Evolutionary conservation across 2,113 vertebrate species (phyloP).

Genomic region (Miniopterus natalensis): DNA sequence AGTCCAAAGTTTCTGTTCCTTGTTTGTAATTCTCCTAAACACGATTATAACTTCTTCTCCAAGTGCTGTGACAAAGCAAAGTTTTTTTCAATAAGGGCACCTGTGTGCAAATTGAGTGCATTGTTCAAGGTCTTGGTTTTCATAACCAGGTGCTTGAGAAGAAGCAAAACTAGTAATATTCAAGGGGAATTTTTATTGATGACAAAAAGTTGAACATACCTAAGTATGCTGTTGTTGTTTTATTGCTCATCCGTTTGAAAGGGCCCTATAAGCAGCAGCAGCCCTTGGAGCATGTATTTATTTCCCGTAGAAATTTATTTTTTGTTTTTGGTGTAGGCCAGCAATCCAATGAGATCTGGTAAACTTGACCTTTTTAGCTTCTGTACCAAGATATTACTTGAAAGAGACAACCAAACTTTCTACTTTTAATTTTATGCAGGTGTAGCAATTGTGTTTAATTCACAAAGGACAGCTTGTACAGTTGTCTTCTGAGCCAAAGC

Average conservation of each 20-base stretch:
- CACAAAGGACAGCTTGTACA: neutral
- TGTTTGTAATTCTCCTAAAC: conserved; percentile 85
- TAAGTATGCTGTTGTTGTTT: neutral
- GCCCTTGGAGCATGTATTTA: neutral
- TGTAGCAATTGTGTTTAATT: neutral
- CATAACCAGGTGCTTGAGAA: neutral
- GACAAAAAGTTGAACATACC: neutral
- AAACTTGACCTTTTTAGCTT: neutral
- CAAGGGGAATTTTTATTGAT: neutral
- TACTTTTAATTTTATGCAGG: neutral
- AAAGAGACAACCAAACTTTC: conserved; percentile 15
- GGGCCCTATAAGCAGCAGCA: neutral
- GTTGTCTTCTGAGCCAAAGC: neutral
- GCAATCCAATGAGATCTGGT: neutral
- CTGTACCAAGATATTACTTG: neutral
- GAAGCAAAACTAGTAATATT: neutral
- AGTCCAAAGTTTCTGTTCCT: conserved; percentile 89
- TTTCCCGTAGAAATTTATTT: neutral
- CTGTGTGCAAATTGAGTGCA: conserved; percentile 20
- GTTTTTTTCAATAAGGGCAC: conserved; percentile 2
- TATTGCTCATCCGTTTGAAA: neutral
- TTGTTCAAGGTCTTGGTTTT: neutral
- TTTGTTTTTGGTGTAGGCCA: neutral
- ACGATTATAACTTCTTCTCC: conserved; percentile 84
- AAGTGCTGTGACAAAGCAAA: conserved; percentile 79